phyloP scores from a whole-genome alignment of 2,888 invertebrate genomes.

The Teleogryllus oceanicus region DNA sequence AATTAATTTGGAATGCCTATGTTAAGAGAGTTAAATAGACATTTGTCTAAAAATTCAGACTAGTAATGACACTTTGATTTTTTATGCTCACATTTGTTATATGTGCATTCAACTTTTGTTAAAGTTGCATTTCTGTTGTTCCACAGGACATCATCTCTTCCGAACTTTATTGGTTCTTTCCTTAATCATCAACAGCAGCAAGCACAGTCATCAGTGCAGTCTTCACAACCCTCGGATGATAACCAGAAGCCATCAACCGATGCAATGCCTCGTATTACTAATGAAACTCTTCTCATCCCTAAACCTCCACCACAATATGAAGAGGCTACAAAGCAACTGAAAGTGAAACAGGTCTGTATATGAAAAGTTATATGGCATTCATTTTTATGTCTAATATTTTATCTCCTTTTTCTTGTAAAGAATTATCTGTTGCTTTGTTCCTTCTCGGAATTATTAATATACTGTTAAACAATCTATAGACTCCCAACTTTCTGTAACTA shows the following conservation, averaged over 20 bases:
- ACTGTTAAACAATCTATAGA: too few relatives aligned
- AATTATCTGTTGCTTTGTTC: too few relatives aligned
- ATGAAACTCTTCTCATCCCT: constrained; percentile 39
- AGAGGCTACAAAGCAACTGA: constrained; percentile 63
- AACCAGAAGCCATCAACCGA: constrained; percentile 38
- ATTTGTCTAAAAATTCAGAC: too few relatives aligned
- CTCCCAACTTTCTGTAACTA: too few relatives aligned
- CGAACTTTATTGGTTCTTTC: constrained; percentile 55
- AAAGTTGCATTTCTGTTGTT: not conserved
- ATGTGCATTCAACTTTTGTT: not conserved
- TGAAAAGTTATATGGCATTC: too few relatives aligned
- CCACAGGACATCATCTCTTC: constrained; percentile 54
- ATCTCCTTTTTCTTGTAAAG: too few relatives aligned
- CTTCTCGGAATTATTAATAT: too few relatives aligned
- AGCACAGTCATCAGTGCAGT: not conserved
- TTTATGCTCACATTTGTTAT: too few relatives aligned
- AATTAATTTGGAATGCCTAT: too few relatives aligned
- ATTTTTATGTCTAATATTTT: too few relatives aligned
- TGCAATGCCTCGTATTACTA: constrained; percentile 41
- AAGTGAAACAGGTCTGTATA: constrained; percentile 43
- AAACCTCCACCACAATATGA: constrained; percentile 67
- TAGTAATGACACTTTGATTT: too few relatives aligned
- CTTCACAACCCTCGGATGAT: constrained; percentile 22
- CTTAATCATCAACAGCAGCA: constrained; percentile 29
- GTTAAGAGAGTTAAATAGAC: too few relatives aligned